phyloP scores from a whole-genome alignment of 2,888 invertebrate species.

The Ophion ellenae region DNA sequence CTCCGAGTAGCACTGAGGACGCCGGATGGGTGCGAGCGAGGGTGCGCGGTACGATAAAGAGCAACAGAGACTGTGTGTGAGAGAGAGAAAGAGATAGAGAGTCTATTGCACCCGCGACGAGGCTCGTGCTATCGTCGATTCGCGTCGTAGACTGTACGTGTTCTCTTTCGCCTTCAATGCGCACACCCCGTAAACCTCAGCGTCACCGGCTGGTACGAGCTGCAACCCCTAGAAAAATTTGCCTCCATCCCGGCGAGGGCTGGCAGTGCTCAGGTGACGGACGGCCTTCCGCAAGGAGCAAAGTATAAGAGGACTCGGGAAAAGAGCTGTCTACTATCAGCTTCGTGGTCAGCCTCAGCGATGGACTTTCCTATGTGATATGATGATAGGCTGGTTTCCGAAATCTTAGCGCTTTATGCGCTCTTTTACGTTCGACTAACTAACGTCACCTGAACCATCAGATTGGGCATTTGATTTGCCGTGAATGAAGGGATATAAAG shows the following conservation, averaged over 20 bases:
- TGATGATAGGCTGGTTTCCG: too few species aligned
- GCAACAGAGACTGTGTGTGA: slow-evolving; percentile 11
- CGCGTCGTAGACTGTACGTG: slow-evolving; percentile 3
- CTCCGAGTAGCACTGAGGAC: slow-evolving; percentile 35
- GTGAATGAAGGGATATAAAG: neutral
- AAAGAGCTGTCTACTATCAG: neutral
- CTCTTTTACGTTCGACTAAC: too few species aligned
- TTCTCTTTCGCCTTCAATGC: slow-evolving; percentile 23
- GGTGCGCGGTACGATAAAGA: slow-evolving; percentile 49
- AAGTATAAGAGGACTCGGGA: slow-evolving; percentile 5
- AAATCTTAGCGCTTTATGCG: too few species aligned
- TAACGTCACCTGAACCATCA: neutral
- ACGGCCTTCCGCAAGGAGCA: too few species aligned
- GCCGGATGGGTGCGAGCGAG: slow-evolving; percentile 39
- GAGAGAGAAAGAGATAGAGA: slow-evolving; percentile 33
- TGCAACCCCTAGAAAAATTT: slow-evolving; percentile 53
- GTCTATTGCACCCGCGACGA: slow-evolving; percentile 57
- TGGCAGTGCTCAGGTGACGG: too few species aligned
- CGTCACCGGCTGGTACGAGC: slow-evolving; percentile 64
- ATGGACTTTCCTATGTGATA: neutral
- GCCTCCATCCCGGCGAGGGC: slow-evolving; percentile 28
- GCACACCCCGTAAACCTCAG: slow-evolving; percentile 57
- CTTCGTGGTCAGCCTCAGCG: neutral
- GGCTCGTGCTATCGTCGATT: slow-evolving; percentile 49
- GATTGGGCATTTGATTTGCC: neutral